Percentiles rank a stretch among this genome's conserved stretches.
These are phyloP conservation scores for Colaptes auratus DNA, from an alignment of 2,113 vertebrate genomes.

Conservation along the genomic window DNA sequence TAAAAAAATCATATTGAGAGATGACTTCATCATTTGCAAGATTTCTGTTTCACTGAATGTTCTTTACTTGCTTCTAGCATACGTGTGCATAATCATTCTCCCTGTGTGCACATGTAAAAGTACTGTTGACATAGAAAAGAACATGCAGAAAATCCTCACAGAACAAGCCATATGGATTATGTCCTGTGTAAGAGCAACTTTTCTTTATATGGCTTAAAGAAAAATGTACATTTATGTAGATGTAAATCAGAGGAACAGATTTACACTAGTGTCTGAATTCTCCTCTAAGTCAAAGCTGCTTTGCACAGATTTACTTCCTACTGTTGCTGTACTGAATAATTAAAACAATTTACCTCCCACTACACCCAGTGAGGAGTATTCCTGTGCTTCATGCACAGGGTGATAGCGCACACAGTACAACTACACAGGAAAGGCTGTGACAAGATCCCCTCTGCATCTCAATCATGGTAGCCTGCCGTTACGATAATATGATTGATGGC, in stretches of 20 bases:
- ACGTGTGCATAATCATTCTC: background rate
- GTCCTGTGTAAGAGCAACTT: background rate
- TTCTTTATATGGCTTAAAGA: background rate
- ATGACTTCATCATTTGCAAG: background rate
- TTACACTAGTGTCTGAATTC: conserved; percentile 30
- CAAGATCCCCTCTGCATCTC: background rate
- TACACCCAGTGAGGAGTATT: accelerated
- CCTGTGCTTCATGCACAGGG: accelerated
- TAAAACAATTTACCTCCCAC: background rate
- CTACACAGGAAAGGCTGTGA: background rate
- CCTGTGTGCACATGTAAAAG: background rate
- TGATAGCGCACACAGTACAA: background rate
- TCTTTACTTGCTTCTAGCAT: background rate
- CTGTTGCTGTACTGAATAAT: background rate
- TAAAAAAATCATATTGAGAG: background rate
- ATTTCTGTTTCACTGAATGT: background rate
- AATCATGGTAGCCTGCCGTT: accelerated
- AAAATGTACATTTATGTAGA: background rate
- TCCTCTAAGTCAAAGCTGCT: conserved; percentile 39
- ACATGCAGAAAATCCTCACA: background rate
- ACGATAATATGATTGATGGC: accelerated
- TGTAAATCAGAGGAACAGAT: conserved; percentile 14
- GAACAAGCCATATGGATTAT: background rate
- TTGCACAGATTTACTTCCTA: conserved; percentile 24
- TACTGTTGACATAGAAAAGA: background rate